These are phyloP conservation scores for Synanthedon tipuliformis DNA, from an alignment of 2,888 invertebrate species.

Conservation along the genomic window DNA sequence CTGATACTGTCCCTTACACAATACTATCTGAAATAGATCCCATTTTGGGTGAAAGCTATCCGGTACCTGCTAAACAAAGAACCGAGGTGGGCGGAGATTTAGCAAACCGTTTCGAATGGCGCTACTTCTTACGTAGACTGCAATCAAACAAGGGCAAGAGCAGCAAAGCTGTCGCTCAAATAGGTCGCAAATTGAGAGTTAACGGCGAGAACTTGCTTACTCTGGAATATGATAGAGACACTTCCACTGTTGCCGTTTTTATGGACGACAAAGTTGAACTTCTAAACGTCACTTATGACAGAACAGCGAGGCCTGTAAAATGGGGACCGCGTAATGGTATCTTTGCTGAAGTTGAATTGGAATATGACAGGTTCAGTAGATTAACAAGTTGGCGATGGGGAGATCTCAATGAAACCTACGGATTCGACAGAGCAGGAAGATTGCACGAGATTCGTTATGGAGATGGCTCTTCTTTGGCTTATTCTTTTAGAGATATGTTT, in stretches of 20 bases:
- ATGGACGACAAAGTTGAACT: conserved; percentile 89
- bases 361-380: conserved; percentile 91
- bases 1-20: conserved; percentile 92
- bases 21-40: conserved; percentile 90
- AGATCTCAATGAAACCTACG: conserved; percentile 88
- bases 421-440: conserved; percentile 90
- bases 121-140: conserved; percentile 87
- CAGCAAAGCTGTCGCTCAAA: conserved; percentile 81
- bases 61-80: conserved; percentile 90
- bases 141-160: conserved; percentile 72
- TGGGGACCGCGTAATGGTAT: conserved; percentile 89
- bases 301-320: conserved; percentile 84
- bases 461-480: conserved; percentile 90
- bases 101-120: conserved; percentile 95
- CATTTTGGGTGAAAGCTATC: conserved; percentile 89
- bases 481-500: conserved; percentile 92
- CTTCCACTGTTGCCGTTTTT: conserved; percentile 86
- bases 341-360: conserved; percentile 89
- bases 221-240: conserved; percentile 90
- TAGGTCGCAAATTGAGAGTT: conserved; percentile 86
- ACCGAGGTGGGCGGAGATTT: conserved; percentile 91
- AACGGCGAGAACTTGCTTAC: conserved; percentile 93
- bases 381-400: conserved; percentile 94
- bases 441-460: conserved; percentile 91
- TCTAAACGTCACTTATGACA: conserved; percentile 87